phyloP scores from a whole-genome alignment of 2,113 vertebrate species.

The Tenrec ecaudatus region DNA sequence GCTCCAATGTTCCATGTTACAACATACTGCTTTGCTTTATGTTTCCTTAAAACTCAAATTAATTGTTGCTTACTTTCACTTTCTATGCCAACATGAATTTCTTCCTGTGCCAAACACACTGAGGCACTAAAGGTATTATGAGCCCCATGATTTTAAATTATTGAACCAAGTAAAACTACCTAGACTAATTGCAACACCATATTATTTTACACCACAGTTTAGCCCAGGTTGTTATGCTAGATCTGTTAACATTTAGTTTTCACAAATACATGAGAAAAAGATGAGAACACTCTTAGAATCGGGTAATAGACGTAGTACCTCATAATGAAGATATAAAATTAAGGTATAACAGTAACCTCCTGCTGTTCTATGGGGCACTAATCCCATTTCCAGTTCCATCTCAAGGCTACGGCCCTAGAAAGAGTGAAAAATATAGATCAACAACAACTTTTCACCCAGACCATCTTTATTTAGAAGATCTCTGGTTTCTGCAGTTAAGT shows the following conservation, averaged over 20 bases:
- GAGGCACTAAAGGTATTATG: constrained; percentile 76
- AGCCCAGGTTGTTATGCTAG: constrained; percentile 81
- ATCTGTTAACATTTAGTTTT: constrained; percentile 84
- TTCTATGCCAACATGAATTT: constrained; percentile 72
- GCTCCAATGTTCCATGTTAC: constrained; percentile 40
- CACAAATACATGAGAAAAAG: constrained; percentile 83
- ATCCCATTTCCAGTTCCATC: constrained; percentile 41
- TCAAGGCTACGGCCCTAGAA: constrained; percentile 16
- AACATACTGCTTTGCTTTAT: constrained; percentile 66
- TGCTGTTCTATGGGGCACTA: constrained; percentile 85
- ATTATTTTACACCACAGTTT: constrained; percentile 81
- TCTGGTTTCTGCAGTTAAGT: constrained; percentile 40
- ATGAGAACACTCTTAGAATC: constrained; percentile 81
- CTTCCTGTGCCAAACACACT: constrained; percentile 75
- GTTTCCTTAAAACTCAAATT: constrained; percentile 70
- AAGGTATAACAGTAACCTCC: constrained; percentile 85
- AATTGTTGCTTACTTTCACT: constrained; percentile 68
- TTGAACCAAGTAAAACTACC: constrained; percentile 75
- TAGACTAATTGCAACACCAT: constrained; percentile 80
- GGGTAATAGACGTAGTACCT: constrained; percentile 83
- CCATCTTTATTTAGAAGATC: not conserved
- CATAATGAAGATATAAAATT: constrained; percentile 88
- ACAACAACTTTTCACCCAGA: not conserved
- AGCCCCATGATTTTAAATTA: constrained; percentile 72
- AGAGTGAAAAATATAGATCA: constrained; percentile 44